Percentiles rank a stretch among this genome's conserved stretches.
Evolutionary conservation across 2,113 vertebrate species (phyloP).

Genomic region (Oenanthe melanoleuca): DNA sequence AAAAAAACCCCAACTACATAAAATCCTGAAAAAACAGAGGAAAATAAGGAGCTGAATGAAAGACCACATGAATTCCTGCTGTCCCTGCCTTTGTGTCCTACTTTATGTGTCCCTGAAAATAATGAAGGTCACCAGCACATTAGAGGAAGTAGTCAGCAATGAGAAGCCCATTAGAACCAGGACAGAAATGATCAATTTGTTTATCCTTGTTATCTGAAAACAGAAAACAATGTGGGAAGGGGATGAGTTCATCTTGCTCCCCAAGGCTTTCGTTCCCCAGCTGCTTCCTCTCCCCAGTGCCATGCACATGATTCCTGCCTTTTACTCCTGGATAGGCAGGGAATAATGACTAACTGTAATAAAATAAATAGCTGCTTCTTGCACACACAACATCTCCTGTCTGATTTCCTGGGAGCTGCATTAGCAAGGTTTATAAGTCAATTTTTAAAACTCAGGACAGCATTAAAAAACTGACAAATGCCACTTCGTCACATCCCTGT

Average conservation of each 20-base stretch:
- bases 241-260: neutral
- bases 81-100: neutral
- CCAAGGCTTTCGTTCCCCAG: neutral
- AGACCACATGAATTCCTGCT: neutral
- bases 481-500: neutral
- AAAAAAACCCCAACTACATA: accelerated
- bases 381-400: neutral
- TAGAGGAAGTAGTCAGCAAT: neutral
- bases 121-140: conserved; percentile 36
- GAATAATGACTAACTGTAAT: neutral
- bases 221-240: neutral
- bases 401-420: neutral
- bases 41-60: neutral
- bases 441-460: conserved; percentile 23
- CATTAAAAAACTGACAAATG: conserved; percentile 46
- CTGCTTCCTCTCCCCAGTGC: neutral
- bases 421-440: conserved; percentile 3
- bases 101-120: neutral
- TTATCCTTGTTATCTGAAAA: conserved; percentile 42
- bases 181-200: conserved; percentile 55
- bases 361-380: neutral
- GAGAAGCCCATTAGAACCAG: neutral
- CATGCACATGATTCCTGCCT: neutral
- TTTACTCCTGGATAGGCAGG: neutral
- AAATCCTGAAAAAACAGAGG: neutral